phyloP scores from a whole-genome alignment of 2,113 vertebrate genomes.

The Notiomystis cincta region DNA sequence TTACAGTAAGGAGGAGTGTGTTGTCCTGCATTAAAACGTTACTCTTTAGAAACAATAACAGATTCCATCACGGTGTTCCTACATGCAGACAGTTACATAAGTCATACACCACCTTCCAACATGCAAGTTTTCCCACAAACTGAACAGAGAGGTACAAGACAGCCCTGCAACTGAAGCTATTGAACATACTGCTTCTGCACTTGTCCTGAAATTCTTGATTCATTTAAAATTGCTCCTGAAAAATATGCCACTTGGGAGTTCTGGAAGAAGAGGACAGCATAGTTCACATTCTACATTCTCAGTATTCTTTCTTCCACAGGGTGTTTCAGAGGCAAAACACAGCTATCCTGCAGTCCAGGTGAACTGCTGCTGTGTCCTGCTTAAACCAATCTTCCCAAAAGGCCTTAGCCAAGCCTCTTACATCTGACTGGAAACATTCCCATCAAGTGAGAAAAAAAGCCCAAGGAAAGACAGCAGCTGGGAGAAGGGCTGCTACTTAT shows the following conservation, averaged over 20 bases:
- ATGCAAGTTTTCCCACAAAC: neutral
- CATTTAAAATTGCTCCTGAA: neutral
- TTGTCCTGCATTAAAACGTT: neutral
- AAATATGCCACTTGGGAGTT: neutral
- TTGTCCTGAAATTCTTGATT: neutral
- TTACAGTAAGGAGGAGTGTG: neutral
- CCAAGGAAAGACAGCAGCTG: neutral
- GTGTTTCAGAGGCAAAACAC: neutral
- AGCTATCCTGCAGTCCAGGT: neutral
- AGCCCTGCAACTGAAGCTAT: neutral
- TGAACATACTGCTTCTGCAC: neutral
- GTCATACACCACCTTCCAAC: neutral
- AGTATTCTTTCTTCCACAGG: neutral
- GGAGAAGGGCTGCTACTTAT: neutral
- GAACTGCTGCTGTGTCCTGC: neutral
- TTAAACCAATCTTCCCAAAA: neutral
- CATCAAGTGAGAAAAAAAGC: neutral
- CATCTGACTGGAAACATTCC: neutral
- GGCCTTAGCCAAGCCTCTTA: neutral
- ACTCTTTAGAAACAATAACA: neutral
- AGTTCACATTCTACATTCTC: neutral
- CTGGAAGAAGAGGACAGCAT: neutral
- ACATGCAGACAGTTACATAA: neutral
- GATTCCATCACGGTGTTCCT: neutral
- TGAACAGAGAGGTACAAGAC: neutral